Conservation (phyloP, 1,140 invertebrate genomes). For the Galendromus occidentalis region DNA sequence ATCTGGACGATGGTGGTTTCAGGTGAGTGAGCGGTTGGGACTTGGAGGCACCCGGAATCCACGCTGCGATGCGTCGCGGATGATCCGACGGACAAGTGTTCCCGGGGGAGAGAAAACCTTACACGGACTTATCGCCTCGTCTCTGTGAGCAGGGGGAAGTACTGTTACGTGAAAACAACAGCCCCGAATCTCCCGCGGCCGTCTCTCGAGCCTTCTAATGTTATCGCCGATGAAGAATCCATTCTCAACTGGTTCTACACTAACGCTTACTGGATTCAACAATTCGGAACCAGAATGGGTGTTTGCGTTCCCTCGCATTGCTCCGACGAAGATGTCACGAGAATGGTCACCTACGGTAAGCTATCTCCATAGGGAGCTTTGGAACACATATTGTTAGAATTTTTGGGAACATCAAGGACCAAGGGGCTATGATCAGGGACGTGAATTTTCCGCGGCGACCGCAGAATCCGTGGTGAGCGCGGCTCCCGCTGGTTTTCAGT, state of each 20-base stretch:
- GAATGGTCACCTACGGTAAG: background rate
- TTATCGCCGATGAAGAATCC: background rate
- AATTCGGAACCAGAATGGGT: background rate
- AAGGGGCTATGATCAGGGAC: background rate
- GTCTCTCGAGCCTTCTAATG: background rate
- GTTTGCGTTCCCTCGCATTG: constrained; percentile 1
- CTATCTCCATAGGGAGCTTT: background rate
- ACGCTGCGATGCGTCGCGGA: no score
- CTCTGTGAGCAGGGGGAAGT: background rate
- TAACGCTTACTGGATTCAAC: background rate
- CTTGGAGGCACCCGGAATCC: background rate
- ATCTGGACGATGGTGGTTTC: background rate
- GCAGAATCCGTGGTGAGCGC: no score
- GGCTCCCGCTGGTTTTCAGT: background rate
- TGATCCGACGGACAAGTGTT: no score
- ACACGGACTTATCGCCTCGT: background rate
- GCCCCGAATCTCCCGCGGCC: constrained; percentile 2
- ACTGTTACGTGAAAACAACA: constrained; percentile 7
- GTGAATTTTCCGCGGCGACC: background rate
- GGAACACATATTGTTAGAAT: background rate
- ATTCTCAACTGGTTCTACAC: constrained; percentile 4
- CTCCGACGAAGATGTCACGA: background rate
- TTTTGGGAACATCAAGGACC: background rate
- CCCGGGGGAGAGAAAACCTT: no score
- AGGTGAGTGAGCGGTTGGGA: background rate